phyloP scores from a whole-genome alignment of 2,888 invertebrate species.

The Rapana venosa region DNA sequence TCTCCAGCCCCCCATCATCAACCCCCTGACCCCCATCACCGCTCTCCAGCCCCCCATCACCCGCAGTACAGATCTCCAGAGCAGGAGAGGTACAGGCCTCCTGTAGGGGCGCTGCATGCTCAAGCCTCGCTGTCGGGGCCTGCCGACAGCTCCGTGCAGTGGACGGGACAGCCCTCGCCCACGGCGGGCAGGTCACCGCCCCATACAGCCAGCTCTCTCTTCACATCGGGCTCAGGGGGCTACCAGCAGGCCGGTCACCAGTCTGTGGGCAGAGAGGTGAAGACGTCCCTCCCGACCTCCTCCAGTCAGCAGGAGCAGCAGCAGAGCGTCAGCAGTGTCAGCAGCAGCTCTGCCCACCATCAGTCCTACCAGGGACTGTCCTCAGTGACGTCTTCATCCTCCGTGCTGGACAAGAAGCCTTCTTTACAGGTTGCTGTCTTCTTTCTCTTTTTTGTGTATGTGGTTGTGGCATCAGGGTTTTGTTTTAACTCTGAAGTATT shows the following conservation, averaged over 20 bases:
- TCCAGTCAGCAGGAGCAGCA: too few species aligned
- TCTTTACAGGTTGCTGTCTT: slow-evolving; percentile 30
- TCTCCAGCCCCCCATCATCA: background rate
- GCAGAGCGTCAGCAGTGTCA: too few species aligned
- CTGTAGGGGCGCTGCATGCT: background rate
- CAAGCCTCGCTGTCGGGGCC: too few species aligned
- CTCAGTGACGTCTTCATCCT: background rate
- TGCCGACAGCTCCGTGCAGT: too few species aligned
- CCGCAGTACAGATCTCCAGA: background rate
- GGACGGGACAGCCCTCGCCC: too few species aligned
- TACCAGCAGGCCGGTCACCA: background rate
- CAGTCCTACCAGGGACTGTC: background rate
- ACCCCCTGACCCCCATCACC: too few species aligned
- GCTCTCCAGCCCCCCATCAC: background rate
- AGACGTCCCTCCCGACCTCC: background rate
- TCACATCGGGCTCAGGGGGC: background rate
- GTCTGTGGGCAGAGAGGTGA: background rate
- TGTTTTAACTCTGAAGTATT: too few species aligned
- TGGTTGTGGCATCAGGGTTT: too few species aligned
- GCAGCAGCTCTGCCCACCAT: background rate
- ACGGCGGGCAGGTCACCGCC: background rate
- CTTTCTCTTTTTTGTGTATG: background rate
- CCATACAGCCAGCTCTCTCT: background rate
- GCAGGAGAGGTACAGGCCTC: background rate
- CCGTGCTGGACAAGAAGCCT: slow-evolving; percentile 40